Evolutionary conservation across 2,797 vertebrate genomes (phyloP), one percentile per base, ranked within the genome.

Genomic region (Toxotes lorentzi): DNA sequence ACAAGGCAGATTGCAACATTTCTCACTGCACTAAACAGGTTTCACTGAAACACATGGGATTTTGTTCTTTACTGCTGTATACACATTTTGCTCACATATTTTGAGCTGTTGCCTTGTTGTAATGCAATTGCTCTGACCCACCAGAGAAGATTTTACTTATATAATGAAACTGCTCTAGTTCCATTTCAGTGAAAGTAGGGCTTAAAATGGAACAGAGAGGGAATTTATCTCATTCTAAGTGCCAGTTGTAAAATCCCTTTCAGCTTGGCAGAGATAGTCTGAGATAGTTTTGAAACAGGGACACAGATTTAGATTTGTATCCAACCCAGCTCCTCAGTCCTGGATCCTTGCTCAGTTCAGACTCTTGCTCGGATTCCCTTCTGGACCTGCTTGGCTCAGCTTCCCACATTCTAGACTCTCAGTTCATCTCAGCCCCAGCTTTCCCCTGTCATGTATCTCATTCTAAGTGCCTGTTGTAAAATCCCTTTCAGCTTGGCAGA

Each of bases 191-290:
- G 2, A 79, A 76, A 40, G 32, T 11, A 63, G 5, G 11, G 19
- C 17, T 82, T 82, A 54, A 47, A 66, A 60, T 47, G 40, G 40
- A 38, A 69, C 6, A 3, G 21, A 69, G 21, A 35, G 21, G 17
- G 75, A 72, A 76, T 81, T 78, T 74, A 79, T 57, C 68, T 77
- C 30, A 34, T 73, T 83, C 13, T 50, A 50, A 24, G 24, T 21
- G 45, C 14, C 23, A 48, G 11, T 1, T 34, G 38, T 41, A 45
- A 72, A 87, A 78, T 62, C 32, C 34, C 17, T 2, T 17, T 75
- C 38, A 32, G 54, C 7, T 40, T 47, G 53, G 58, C 63, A 58
- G 70, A 53, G 2, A 51, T n/a, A 12, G 32, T 47, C 19, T 47
- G 7, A 17, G 19, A 19, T 47, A 10, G 45, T 47, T 47, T 17